phyloP scores from a whole-genome alignment of 2,888 invertebrate species.

The Epirrhoe tristata region DNA sequence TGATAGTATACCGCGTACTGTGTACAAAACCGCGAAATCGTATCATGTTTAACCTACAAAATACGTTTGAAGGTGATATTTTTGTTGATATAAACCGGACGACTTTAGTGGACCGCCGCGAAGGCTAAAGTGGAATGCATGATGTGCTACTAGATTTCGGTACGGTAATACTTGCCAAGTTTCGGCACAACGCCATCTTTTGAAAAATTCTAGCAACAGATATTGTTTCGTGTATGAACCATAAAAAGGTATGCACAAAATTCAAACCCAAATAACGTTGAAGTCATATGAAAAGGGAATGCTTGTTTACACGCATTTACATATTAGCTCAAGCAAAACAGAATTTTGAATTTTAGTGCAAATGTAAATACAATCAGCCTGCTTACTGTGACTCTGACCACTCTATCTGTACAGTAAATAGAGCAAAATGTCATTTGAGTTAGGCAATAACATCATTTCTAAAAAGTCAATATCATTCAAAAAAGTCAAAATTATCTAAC shows the following conservation, averaged over 20 bases:
- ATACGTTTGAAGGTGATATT: conserved; percentile 85
- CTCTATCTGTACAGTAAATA: too few relatives aligned
- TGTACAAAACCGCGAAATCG: conserved; percentile 78
- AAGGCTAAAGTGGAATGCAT: conserved; percentile 49
- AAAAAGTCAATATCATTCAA: too few relatives aligned
- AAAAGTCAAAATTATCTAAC: too few relatives aligned
- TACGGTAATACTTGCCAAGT: conserved; percentile 60
- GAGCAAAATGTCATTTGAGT: too few relatives aligned
- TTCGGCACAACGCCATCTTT: conserved; percentile 72
- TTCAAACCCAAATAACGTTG: background rate
- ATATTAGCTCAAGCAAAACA: too few relatives aligned
- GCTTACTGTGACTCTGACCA: too few relatives aligned
- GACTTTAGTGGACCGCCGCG: conserved; percentile 45
- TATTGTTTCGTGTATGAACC: background rate
- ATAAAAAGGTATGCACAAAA: conserved; percentile 11
- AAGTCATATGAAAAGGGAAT: too few relatives aligned
- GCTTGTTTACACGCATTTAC: too few relatives aligned
- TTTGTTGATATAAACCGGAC: conserved; percentile 81
- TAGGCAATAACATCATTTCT: too few relatives aligned
- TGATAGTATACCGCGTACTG: conserved; percentile 65
- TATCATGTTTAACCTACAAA: conserved; percentile 84
- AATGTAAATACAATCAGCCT: too few relatives aligned
- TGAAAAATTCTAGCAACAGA: conserved; percentile 36
- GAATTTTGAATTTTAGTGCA: too few relatives aligned
- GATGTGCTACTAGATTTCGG: conserved; percentile 57